Evolutionary conservation across 2,113 vertebrate genomes (phyloP).

Genomic region (Pycnonotus jocosus): DNA sequence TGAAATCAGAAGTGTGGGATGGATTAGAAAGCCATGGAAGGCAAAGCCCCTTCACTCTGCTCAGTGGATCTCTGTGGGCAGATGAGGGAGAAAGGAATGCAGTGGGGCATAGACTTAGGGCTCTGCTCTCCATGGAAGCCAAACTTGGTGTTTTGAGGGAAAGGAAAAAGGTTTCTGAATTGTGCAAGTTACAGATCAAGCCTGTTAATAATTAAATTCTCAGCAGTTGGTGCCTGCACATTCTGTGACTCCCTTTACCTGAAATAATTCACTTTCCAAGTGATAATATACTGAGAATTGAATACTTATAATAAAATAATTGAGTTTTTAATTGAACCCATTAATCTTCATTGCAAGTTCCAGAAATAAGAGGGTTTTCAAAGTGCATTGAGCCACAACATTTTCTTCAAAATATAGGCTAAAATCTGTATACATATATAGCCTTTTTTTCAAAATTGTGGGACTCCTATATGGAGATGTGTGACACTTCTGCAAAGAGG

Average conservation of each 20-base stretch:
- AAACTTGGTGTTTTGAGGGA: not conserved
- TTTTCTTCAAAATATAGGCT: not conserved
- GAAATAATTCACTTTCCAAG: not conserved
- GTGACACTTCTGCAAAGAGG: not conserved
- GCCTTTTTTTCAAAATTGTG: not conserved
- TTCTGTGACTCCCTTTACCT: not conserved
- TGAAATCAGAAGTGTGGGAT: not conserved
- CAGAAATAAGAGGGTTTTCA: not conserved
- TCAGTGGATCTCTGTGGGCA: not conserved
- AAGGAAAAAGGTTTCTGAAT: not conserved
- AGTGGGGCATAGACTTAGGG: not conserved
- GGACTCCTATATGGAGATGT: not conserved
- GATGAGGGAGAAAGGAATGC: not conserved
- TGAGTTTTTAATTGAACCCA: not conserved
- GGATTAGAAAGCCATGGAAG: not conserved
- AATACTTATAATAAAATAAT: not conserved
- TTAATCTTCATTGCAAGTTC: not conserved
- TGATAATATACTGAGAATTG: not conserved
- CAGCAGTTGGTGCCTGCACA: not conserved
- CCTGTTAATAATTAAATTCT: not conserved
- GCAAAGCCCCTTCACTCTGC: not conserved
- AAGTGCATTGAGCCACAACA: not conserved
- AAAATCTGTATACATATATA: not conserved
- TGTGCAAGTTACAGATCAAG: not conserved
- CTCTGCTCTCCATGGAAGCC: not conserved